Evolutionary conservation across 1,140 invertebrate species (phyloP).

Genomic region (Zaprionus ghesquierei): DNA sequence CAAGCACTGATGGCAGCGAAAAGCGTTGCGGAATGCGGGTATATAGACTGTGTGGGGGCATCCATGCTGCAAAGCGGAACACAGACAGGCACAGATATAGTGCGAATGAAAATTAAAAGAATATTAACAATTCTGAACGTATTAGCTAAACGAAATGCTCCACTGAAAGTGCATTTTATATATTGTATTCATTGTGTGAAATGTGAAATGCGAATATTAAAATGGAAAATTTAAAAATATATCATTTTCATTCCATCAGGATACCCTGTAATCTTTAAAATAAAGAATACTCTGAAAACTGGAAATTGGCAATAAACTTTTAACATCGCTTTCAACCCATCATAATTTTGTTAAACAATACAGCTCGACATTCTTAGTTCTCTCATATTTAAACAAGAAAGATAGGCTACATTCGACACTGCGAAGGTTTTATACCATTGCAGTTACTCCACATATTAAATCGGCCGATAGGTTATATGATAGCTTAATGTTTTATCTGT

Average conservation of each 20-base stretch:
- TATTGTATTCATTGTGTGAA: background rate
- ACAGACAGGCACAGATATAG: background rate
- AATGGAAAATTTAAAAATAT: background rate
- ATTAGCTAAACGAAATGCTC: constrained; percentile 9
- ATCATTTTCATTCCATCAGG: background rate
- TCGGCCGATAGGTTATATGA: no score
- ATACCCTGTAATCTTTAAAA: background rate
- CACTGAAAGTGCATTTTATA: background rate
- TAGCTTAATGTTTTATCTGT: no score
- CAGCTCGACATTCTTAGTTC: no score
- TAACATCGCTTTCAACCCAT: no score
- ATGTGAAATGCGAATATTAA: background rate
- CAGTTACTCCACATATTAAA: no score
- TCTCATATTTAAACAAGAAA: no score
- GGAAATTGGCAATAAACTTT: background rate
- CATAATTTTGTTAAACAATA: no score
- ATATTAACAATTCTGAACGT: background rate
- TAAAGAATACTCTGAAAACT: background rate
- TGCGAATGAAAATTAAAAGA: background rate
- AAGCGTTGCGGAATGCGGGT: constrained; percentile 89
- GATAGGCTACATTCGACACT: no score
- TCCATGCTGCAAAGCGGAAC: constrained; percentile 38
- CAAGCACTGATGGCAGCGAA: constrained; percentile 90
- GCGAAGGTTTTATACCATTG: no score
- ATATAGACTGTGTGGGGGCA: constrained; percentile 77